phyloP scores from a whole-genome alignment of 2,797 vertebrate species.

The Platyrinchus mystaceus region DNA sequence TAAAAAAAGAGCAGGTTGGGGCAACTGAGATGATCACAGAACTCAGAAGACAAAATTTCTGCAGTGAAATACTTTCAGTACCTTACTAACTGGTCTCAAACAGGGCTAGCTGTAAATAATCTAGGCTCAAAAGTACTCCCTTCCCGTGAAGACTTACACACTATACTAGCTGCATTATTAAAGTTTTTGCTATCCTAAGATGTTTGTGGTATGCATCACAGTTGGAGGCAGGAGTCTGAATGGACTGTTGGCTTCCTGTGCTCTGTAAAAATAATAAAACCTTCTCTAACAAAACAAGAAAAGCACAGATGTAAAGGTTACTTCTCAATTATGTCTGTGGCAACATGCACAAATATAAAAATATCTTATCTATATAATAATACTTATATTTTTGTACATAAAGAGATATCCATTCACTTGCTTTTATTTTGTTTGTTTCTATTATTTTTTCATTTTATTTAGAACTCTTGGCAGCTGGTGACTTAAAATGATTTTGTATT shows the following conservation, averaged over 20 bases:
- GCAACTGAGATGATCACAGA: background rate
- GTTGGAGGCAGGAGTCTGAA: background rate
- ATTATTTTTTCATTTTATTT: background rate
- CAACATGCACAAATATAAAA: background rate
- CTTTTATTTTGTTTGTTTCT: background rate
- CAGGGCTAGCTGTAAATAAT: background rate
- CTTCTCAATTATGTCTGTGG: fast-evolving
- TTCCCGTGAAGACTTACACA: background rate
- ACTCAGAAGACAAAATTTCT: background rate
- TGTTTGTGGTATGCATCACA: background rate
- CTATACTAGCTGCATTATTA: background rate
- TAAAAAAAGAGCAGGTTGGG: background rate
- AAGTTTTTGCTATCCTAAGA: background rate
- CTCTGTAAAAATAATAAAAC: background rate
- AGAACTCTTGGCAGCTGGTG: background rate
- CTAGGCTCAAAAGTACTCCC: background rate
- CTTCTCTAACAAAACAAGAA: background rate
- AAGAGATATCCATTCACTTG: fast-evolving
- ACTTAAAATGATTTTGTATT: conserved; percentile 47
- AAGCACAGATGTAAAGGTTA: fast-evolving
- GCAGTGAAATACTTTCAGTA: background rate
- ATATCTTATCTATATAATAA: background rate
- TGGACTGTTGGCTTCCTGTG: background rate
- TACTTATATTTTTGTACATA: background rate
- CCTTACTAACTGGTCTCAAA: background rate